A percentile compares a stretch with the other conserved stretches of the same genome.
Conservation (phyloP, 2,888 invertebrate species). For the Agonopterix heracliana region DNA sequence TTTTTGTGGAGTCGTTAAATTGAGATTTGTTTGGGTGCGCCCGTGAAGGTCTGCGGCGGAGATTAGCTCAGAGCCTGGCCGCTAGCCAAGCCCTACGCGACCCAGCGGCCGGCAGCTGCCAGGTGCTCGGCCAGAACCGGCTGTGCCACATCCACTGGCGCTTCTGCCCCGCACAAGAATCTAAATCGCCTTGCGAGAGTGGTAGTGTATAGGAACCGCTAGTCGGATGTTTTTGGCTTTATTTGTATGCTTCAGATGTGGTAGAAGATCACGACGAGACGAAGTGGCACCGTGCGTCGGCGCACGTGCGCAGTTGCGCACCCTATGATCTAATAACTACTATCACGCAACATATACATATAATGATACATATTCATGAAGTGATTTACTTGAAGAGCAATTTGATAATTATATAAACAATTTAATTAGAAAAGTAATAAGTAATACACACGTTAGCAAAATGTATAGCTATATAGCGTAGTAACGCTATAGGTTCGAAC, state of each 20-base stretch:
- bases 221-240: neutral
- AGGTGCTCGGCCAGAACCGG: neutral
- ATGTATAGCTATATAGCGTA: too few relatives aligned
- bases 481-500: too few relatives aligned
- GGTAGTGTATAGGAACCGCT: neutral
- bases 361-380: too few relatives aligned
- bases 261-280: constrained; percentile 23
- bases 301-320: constrained; percentile 19
- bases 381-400: too few relatives aligned
- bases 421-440: too few relatives aligned
- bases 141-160: neutral
- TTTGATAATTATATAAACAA: too few relatives aligned
- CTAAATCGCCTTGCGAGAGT: neutral
- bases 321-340: neutral
- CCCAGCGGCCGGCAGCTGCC: neutral
- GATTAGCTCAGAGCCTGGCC: constrained; percentile 34
- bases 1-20: constrained; percentile 43
- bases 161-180: neutral
- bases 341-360: too few relatives aligned
- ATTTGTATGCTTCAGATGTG: neutral
- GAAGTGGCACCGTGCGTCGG: constrained; percentile 26
- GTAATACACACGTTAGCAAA: too few relatives aligned
- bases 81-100: constrained; percentile 24
- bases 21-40: constrained; percentile 39
- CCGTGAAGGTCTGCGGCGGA: constrained; percentile 9